Evolutionary conservation across 30 jellyfish, hydroid and myxozoan genomes (phyloP).

Genomic region (Sanderia malayensis): DNA sequence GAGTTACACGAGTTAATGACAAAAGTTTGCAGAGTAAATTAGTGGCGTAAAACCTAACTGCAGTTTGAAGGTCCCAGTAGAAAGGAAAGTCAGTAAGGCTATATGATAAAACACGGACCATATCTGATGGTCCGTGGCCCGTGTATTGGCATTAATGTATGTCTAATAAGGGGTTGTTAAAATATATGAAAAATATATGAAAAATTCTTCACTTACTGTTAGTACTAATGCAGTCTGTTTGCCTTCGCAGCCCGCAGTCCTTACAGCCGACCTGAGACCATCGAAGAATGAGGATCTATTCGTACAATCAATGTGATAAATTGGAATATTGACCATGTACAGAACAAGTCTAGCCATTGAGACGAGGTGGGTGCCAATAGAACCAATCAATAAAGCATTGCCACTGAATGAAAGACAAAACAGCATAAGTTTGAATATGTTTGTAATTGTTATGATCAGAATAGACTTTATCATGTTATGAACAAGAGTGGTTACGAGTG

Average conservation of each 20-base stretch:
- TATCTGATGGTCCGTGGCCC: no score
- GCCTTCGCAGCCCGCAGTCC: constrained; percentile 86
- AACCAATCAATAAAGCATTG: constrained; percentile 57
- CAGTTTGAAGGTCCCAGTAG: no score
- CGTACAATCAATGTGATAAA: constrained; percentile 55
- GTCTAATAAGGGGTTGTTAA: not conserved
- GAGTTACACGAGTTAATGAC: not conserved
- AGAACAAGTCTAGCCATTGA: constrained; percentile 58
- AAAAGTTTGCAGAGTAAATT: no score
- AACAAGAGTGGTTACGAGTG: no score
- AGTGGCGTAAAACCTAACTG: no score
- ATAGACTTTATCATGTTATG: no score
- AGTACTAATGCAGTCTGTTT: constrained; percentile 47
- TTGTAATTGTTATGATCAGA: no score
- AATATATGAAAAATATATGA: not conserved
- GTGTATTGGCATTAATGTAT: no score
- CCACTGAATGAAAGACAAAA: constrained; percentile 32
- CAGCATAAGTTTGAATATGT: no score
- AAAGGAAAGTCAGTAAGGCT: no score
- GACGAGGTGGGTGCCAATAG: constrained; percentile 60
- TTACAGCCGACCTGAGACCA: constrained; percentile 69
- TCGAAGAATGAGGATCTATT: constrained; percentile 55
- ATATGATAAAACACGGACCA: no score
- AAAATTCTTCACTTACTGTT: constrained; percentile 44
- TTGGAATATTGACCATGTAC: constrained; percentile 58